Evolutionary conservation across 2,797 vertebrate genomes (phyloP).

Genomic region (Danio aesculapii): DNA sequence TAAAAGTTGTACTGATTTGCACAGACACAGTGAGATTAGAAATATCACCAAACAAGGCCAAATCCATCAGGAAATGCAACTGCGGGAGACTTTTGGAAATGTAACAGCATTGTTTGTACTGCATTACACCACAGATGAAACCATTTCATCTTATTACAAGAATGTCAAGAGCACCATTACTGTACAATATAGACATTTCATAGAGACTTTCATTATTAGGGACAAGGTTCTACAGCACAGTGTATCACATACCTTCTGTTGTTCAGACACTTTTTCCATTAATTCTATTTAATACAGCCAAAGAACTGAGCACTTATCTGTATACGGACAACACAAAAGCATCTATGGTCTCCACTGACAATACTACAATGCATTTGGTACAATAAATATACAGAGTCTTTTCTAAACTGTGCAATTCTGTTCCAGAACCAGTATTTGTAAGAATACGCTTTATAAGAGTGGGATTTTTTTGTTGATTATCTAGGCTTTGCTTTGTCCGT

Average conservation of each 20-base stretch:
- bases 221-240: conserved; percentile 54
- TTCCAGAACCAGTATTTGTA: conserved; percentile 24
- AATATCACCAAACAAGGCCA: conserved; percentile 20
- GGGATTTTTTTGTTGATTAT: conserved; percentile 33
- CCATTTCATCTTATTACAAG: conserved; percentile 45
- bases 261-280: conserved; percentile 37
- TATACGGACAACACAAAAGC: conserved; percentile 49
- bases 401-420: conserved; percentile 38
- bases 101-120: conserved; percentile 43
- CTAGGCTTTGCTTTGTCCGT: conserved; percentile 36
- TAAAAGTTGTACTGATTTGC: conserved; percentile 34
- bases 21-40: conserved; percentile 29
- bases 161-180: conserved; percentile 55
- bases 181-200: conserved; percentile 58
- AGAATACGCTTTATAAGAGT: conserved; percentile 4
- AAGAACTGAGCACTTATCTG: conserved; percentile 35
- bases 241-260: conserved; percentile 44
- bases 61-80: conserved; percentile 26
- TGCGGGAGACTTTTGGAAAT: conserved; percentile 48
- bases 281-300: conserved; percentile 46
- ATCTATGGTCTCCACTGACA: conserved; percentile 36
- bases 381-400: conserved; percentile 48
- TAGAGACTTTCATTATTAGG: conserved; percentile 49
- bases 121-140: conserved; percentile 56
- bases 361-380: conserved; percentile 39